Conservation (phyloP, 2,888 invertebrate species). For the Mesorhabditis spiculigera region DNA sequence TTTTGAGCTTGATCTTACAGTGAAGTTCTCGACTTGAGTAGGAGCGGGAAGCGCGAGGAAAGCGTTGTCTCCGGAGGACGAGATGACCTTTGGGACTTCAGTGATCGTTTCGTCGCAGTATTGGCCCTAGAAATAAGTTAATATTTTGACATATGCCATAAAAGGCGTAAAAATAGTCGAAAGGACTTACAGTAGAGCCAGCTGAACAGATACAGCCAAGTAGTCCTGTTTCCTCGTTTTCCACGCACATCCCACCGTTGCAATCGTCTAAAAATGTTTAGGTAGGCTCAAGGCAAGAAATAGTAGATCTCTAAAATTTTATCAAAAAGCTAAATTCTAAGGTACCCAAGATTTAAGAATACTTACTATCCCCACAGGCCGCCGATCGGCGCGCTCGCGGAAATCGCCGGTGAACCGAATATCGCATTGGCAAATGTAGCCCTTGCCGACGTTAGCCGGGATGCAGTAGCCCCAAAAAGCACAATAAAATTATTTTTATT, state of each 20-base stretch:
- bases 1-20: background rate
- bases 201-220: conserved; percentile 47
- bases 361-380: conserved; percentile 26
- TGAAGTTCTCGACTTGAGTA: background rate
- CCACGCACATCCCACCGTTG: conserved; percentile 37
- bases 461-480: background rate
- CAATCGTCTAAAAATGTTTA: conserved; percentile 26
- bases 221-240: conserved; percentile 31
- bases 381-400: conserved; percentile 39
- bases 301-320: too few species aligned
- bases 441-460: conserved; percentile 17
- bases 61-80: background rate
- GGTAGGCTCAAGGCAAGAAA: background rate
- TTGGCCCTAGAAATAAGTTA: background rate
- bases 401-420: conserved; percentile 35
- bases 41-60: background rate
- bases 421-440: conserved; percentile 42
- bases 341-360: too few species aligned
- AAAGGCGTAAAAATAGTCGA: background rate
- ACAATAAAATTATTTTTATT: too few species aligned
- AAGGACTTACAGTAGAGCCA: conserved; percentile 12
- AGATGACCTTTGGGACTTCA: background rate
- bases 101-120: background rate
- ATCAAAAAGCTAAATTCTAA: too few species aligned
- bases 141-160: background rate